Conservation (phyloP, 2,113 vertebrate genomes). For the Oxyruncus cristatus region DNA sequence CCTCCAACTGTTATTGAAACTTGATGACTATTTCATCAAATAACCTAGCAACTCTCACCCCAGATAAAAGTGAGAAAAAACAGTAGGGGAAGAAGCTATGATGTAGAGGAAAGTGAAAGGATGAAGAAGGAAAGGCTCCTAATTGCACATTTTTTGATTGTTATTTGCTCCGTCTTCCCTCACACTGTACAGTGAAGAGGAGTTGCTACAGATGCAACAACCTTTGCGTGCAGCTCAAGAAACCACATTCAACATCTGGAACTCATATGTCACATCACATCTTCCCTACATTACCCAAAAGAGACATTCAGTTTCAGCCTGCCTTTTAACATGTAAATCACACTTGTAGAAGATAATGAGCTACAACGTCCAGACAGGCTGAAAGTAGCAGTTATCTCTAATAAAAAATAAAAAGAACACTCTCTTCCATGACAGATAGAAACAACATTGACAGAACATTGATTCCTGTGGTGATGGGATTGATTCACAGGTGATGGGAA, state of each 20-base stretch:
- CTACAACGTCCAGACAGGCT: background rate
- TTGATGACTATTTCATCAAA: background rate
- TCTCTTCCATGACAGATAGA: background rate
- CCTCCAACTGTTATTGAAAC: background rate
- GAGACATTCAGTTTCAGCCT: background rate
- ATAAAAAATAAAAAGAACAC: background rate
- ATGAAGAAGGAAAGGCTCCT: background rate
- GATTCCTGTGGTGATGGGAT: background rate
- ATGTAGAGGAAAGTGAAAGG: background rate
- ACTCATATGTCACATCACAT: background rate
- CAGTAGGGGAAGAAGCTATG: background rate
- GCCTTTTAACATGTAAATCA: background rate
- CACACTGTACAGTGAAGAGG: background rate
- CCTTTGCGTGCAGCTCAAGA: background rate
- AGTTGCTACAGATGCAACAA: background rate
- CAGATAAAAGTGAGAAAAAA: background rate
- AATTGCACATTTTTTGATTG: background rate
- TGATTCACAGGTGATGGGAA: background rate
- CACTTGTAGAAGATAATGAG: background rate
- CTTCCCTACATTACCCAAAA: background rate
- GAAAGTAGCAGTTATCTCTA: background rate
- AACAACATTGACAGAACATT: background rate
- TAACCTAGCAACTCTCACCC: background rate
- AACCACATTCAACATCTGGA: constrained; percentile 24
- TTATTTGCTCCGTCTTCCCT: background rate